phyloP scores from a whole-genome alignment of 2,888 invertebrate species.

The Rhagophthalmus giganteus region DNA sequence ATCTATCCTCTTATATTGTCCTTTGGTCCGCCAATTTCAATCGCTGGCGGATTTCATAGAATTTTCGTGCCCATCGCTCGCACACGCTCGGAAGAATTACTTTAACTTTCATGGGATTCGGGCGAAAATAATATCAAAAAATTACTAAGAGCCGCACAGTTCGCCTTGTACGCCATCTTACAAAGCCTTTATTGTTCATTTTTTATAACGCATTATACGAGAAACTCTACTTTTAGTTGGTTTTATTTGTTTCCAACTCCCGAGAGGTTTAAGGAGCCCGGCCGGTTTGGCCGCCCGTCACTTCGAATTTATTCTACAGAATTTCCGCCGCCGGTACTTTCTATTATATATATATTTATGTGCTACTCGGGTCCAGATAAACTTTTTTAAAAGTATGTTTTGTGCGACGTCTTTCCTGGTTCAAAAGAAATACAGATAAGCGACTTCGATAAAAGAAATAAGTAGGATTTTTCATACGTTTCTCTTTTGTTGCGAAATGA shows the following conservation, averaged over 20 bases:
- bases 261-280: slow-evolving; percentile 19
- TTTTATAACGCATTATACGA: slow-evolving; percentile 28
- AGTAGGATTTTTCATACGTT: slow-evolving; percentile 1
- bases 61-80: slow-evolving; percentile 6
- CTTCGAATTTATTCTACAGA: slow-evolving; percentile 32
- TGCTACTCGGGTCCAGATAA: slow-evolving; percentile 26
- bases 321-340: slow-evolving; percentile 26
- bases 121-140: slow-evolving; percentile 24
- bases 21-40: slow-evolving; percentile 24
- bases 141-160: slow-evolving; percentile 32
- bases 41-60: slow-evolving; percentile 25
- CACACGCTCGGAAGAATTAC: slow-evolving; percentile 6
- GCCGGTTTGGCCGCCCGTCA: slow-evolving; percentile 32
- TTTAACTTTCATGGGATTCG: slow-evolving; percentile 15
- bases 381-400: slow-evolving; percentile 23
- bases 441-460: neutral
- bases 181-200: slow-evolving; percentile 21
- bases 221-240: slow-evolving; percentile 18
- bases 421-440: slow-evolving; percentile 12
- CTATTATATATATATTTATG: slow-evolving; percentile 36
- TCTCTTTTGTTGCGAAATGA: no score
- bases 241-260: slow-evolving; percentile 32
- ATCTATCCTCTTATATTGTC: slow-evolving; percentile 32
- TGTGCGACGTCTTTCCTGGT: slow-evolving; percentile 17
- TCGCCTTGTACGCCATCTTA: slow-evolving; percentile 3